Base-by-base conservation (phyloP, 2,797 vertebrate species). In the Limnodromus scolopaceus region DNA sequence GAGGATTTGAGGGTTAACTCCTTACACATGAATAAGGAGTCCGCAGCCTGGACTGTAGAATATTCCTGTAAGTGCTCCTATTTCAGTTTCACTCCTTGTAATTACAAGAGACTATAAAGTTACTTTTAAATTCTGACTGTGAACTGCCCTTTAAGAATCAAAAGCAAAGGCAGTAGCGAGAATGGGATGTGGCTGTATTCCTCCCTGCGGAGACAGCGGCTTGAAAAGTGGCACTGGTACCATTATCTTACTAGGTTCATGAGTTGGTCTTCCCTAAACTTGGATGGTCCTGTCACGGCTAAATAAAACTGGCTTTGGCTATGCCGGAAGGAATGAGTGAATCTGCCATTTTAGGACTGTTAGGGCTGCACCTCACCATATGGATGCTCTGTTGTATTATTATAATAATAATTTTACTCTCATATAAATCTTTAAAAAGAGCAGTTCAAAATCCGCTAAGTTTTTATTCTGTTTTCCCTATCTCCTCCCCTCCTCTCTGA, bases 391-490 rank as follows among this genome's bases (percentile, higher is more conserved):
- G 18, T 79, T 76, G 9, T 9, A 45, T 9, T 53, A 27, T 77
- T 77, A 39, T 30, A 72, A 39, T 69, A 51, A 45, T 64, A 55
- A 45, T 69, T 91, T 66, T 58, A 32, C 91, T 84, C 32, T 32
- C 17, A 6, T 74, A 28, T 84, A 65, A 83, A 34, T 83, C 20
- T 74, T 80, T 36, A 57, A 60, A 91, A 28, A 12, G 4, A 69
- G 27, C 48, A 5, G 11, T 55, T 77, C 6, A 3, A 28, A 60
- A 57, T 92, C 30, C 0, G 0, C 25, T 36, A 38, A 54, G 10
- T 36, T 69, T 88, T 69, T 5, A 65, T 16, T 32, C 17, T 36
- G 23, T 78, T 74, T 89, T 70, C 41, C 13, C 5, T 48, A 22
- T 77, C 46, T 54, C 6, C 9, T 87, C 7, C 3, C 4, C 6